Evolutionary conservation across 1,140 invertebrate genomes (phyloP).

Genomic region (Chymomyza costata): DNA sequence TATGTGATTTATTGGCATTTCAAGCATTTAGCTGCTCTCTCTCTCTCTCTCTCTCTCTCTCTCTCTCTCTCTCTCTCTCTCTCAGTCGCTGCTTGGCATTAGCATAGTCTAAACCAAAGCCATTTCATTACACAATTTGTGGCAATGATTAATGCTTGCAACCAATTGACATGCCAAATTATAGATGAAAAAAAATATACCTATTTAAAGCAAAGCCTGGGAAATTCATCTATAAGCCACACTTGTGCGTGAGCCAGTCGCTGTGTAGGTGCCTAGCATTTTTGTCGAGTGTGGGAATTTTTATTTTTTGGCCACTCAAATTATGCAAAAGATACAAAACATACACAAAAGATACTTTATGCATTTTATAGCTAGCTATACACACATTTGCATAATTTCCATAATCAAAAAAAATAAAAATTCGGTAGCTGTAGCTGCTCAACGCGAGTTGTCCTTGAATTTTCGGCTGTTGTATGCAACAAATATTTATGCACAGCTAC

Average conservation of each 20-base stretch:
- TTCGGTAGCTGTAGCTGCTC: conserved; percentile 1
- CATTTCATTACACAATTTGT: conserved; percentile 55
- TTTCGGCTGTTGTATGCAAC: no score
- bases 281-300: no score
- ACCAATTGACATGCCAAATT: conserved; percentile 1
- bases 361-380: no score
- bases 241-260: conserved; percentile 59
- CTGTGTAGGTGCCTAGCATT: conserved; percentile 22
- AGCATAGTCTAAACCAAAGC: conserved; percentile 43
- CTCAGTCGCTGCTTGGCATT: conserved; percentile 18
- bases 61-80: not conserved
- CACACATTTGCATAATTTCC: conserved; percentile 38
- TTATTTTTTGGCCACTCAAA: no score
- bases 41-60: conserved; percentile 4
- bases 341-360: conserved; percentile 30
- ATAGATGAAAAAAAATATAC: no score
- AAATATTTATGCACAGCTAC: conserved; percentile 35
- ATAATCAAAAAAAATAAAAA: no score
- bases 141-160: conserved; percentile 60
- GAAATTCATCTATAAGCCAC: conserved; percentile 11
- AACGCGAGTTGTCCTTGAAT: conserved; percentile 38
- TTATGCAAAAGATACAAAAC: conserved; percentile 27
- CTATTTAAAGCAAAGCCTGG: no score
- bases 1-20: conserved; percentile 71
- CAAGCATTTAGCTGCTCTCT: conserved; percentile 58